Conservation (phyloP, 2,797 vertebrate species). For the Sus cebifrons region DNA sequence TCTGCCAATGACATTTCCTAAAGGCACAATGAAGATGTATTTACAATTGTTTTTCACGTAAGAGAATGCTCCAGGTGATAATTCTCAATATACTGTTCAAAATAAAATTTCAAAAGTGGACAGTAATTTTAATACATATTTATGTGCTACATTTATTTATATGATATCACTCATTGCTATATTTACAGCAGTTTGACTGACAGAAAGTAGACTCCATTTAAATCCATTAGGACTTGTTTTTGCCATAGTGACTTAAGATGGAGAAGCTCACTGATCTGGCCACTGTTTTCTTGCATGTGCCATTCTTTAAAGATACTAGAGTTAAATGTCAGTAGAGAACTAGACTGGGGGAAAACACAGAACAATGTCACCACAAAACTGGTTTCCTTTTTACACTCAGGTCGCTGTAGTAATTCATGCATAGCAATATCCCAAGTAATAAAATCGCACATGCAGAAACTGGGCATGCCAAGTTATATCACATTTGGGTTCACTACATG, state of each 20-base stretch:
- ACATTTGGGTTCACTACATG: constrained; percentile 41
- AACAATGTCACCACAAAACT: constrained; percentile 21
- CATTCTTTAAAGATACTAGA: constrained; percentile 49
- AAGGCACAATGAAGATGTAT: neutral
- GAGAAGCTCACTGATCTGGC: neutral
- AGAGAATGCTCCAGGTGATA: constrained; percentile 43
- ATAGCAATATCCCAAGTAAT: neutral
- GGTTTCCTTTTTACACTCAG: constrained; percentile 25
- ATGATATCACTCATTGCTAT: constrained; percentile 8
- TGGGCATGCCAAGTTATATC: neutral
- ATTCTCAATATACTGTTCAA: constrained; percentile 57
- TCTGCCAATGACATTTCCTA: neutral
- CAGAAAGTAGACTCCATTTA: constrained; percentile 32
- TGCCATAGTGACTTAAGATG: constrained; percentile 31
- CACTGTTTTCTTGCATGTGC: constrained; percentile 16
- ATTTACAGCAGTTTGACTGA: neutral
- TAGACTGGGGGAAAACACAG: constrained; percentile 24
- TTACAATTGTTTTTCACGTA: constrained; percentile 20
- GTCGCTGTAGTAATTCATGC: neutral
- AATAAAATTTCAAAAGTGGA: constrained; percentile 62
- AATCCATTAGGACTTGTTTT: constrained; percentile 38
- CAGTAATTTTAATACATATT: constrained; percentile 45
- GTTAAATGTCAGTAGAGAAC: constrained; percentile 43
- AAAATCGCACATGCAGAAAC: constrained; percentile 44
- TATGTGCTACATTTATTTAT: constrained; percentile 59